Evolutionary conservation across 2,888 invertebrate species (phyloP).

Genomic region (Tetropium fuscum): DNA sequence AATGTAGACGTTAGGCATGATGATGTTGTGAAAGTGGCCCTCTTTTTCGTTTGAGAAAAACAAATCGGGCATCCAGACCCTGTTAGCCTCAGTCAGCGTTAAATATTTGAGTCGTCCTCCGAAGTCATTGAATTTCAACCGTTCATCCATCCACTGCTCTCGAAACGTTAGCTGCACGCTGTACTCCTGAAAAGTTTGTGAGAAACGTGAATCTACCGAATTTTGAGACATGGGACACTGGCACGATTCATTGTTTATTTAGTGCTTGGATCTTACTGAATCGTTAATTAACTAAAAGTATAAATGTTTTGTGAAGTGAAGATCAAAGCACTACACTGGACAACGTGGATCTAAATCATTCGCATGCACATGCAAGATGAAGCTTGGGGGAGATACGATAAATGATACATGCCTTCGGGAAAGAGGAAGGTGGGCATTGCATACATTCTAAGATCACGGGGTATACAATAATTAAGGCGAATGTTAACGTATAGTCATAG

Average conservation of each 20-base stretch:
- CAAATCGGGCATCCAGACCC: conserved; percentile 98
- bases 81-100: conserved; percentile 92
- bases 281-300: no score
- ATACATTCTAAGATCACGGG: no score
- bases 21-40: conserved; percentile 97
- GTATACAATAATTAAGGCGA: no score
- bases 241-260: conserved; percentile 21
- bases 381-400: no score
- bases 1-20: conserved; percentile 98
- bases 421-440: no score
- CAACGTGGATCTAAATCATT: no score
- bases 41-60: conserved; percentile 99
- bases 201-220: neutral
- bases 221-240: neutral
- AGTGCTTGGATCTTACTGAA: neutral
- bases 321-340: no score
- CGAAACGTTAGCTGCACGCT: conserved; percentile 97
- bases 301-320: no score
- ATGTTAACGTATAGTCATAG: no score
- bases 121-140: conserved; percentile 89
- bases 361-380: no score
- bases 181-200: conserved; percentile 85
- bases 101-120: conserved; percentile 91
- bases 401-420: no score
- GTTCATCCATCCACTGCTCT: conserved; percentile 96